Percentiles rank a stretch among this genome's conserved stretches.
Evolutionary conservation across 2,113 vertebrate genomes (phyloP).

Genomic region (Podiceps cristatus): DNA sequence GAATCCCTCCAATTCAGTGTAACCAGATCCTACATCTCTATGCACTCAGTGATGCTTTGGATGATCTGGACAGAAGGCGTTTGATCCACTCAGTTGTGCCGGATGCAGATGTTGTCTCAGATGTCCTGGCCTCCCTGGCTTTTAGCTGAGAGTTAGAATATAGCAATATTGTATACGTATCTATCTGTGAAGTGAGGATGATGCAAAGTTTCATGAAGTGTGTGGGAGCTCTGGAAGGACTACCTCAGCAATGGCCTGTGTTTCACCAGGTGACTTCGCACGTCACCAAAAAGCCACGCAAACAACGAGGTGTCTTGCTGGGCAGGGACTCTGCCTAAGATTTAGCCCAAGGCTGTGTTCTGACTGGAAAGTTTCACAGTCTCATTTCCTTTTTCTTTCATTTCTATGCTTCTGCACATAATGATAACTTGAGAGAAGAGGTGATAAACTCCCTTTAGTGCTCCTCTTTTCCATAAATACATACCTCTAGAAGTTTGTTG

Average conservation of each 20-base stretch:
- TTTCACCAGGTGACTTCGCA: not conserved
- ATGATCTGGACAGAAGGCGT: not conserved
- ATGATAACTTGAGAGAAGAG: not conserved
- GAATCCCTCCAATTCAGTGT: not conserved
- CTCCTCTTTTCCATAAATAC: not conserved
- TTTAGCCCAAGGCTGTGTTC: not conserved
- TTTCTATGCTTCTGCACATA: not conserved
- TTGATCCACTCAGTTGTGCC: not conserved
- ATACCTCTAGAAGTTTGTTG: not conserved
- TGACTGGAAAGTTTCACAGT: not conserved
- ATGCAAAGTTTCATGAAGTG: not conserved
- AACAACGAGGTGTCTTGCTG: not conserved
- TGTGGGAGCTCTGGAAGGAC: not conserved
- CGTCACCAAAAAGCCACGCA: not conserved
- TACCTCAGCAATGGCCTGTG: not conserved
- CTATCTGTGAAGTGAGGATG: not conserved
- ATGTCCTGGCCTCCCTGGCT: not conserved
- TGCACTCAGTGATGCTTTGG: fast-evolving
- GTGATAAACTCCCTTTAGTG: no score
- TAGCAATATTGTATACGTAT: fast-evolving
- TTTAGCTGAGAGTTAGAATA: not conserved
- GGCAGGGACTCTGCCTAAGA: not conserved
- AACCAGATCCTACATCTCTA: not conserved
- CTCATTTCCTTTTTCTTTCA: not conserved
- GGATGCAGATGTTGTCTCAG: not conserved